These are phyloP conservation scores for Cephus rjabovi DNA, from an alignment of 2,888 invertebrate species.

Conservation along the genomic window DNA sequence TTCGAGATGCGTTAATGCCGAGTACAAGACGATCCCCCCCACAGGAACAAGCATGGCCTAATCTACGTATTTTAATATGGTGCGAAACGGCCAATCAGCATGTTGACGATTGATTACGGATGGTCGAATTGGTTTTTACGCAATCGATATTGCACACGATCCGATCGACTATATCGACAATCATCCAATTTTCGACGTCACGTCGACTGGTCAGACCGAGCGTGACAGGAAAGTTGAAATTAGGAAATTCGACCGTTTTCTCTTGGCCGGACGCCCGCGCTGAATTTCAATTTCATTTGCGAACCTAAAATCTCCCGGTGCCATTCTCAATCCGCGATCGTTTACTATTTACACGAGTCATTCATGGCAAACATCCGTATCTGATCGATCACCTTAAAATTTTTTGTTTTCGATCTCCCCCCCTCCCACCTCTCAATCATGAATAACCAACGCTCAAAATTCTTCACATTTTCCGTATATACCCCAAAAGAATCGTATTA, in stretches of 20 bases:
- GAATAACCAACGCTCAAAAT: no score
- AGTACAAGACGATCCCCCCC: no score
- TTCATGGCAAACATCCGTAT: background rate
- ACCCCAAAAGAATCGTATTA: no score
- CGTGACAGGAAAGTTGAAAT: slow-evolving; percentile 23
- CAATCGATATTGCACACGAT: background rate
- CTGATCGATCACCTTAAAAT: no score
- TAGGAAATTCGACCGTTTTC: slow-evolving; percentile 22
- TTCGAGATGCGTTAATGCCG: no score
- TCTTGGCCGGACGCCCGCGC: background rate
- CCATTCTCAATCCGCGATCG: background rate
- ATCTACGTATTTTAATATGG: no score
- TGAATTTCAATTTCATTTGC: slow-evolving; percentile 4
- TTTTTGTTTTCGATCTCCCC: no score
- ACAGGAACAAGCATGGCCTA: no score
- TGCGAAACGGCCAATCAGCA: background rate
- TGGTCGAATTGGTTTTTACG: background rate
- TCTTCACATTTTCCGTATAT: no score
- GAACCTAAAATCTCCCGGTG: background rate
- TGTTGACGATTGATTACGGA: background rate
- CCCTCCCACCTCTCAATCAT: no score
- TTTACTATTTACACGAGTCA: background rate
- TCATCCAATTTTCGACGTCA: background rate
- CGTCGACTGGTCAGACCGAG: slow-evolving; percentile 17
- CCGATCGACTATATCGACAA: background rate